A percentile compares a stretch with the other conserved stretches of the same genome.
Evolutionary conservation across 2,113 vertebrate species (phyloP).

Genomic region (Paraplagusia blochii): DNA sequence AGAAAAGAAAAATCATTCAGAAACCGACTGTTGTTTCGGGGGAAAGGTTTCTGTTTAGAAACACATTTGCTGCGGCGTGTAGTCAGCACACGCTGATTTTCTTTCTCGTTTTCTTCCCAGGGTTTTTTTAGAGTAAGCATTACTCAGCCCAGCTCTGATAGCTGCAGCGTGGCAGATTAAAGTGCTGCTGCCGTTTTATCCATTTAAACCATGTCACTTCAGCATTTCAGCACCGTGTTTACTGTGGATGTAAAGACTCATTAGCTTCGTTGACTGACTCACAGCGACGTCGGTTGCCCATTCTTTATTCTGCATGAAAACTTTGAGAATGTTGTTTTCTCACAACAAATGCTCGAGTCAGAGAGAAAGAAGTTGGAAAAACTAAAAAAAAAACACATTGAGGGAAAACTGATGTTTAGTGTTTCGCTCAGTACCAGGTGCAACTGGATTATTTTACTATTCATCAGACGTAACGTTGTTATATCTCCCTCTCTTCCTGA

Average conservation of each 20-base stretch:
- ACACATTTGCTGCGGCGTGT: constrained; percentile 37
- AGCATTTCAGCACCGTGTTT: too few relatives aligned
- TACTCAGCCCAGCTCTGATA: constrained; percentile 12
- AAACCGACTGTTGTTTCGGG: constrained; percentile 22
- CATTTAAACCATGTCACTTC: background rate
- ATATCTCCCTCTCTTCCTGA: constrained; percentile 14
- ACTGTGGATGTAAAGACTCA: constrained; percentile 10
- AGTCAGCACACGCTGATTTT: constrained; percentile 27
- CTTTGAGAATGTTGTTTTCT: constrained; percentile 14
- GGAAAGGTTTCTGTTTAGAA: constrained; percentile 22
- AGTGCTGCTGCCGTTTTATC: constrained; percentile 5
- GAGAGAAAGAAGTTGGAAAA: constrained; percentile 9
- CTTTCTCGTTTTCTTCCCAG: constrained; percentile 12
- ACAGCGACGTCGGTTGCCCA: background rate
- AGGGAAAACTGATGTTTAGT: too few relatives aligned
- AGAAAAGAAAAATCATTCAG: constrained; percentile 6
- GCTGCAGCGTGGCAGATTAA: constrained; percentile 2
- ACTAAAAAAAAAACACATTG: too few relatives aligned
- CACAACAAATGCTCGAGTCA: constrained; percentile 12
- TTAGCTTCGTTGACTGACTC: background rate
- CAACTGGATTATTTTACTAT: constrained; percentile 5
- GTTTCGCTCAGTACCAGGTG: background rate
- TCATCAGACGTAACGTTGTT: too few relatives aligned
- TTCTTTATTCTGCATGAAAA: background rate
- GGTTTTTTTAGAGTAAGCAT: constrained; percentile 31